phyloP scores from a whole-genome alignment of 2,888 invertebrate species.

The Drosophila kambysellisi region DNA sequence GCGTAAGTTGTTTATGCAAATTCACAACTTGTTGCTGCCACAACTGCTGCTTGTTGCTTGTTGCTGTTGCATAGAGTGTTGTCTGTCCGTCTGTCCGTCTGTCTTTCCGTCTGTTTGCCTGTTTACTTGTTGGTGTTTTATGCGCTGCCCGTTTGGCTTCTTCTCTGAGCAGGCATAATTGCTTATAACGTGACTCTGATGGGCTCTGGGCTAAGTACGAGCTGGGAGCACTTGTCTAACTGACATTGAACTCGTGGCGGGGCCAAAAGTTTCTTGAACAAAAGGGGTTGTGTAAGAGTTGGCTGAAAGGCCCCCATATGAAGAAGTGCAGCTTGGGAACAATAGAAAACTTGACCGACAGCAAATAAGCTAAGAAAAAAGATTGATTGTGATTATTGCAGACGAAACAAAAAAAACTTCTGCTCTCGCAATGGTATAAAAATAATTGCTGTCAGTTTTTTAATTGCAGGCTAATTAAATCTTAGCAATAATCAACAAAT shows the following conservation, averaged over 20 bases:
- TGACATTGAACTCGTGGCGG: constrained; percentile 66
- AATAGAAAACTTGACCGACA: not conserved
- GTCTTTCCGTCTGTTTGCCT: constrained; percentile 22
- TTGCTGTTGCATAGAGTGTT: constrained; percentile 26
- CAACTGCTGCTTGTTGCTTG: constrained; percentile 5
- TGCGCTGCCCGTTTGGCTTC: constrained; percentile 42
- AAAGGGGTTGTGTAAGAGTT: constrained; percentile 26
- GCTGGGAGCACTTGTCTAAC: constrained; percentile 60
- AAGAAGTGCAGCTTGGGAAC: constrained; percentile 5
- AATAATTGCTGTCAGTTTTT: not conserved
- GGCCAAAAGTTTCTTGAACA: not conserved
- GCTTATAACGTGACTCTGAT: constrained; percentile 72
- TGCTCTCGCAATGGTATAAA: not conserved
- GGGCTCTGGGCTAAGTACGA: constrained; percentile 40
- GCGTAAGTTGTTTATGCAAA: constrained; percentile 73
- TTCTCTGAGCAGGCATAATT: constrained; percentile 53
- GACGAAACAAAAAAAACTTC: not conserved
- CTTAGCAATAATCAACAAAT: constrained; percentile 1
- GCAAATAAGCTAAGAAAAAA: not conserved
- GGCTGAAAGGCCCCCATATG: not conserved
- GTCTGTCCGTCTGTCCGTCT: constrained; percentile 23
- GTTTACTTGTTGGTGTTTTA: constrained; percentile 53
- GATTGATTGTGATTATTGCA: not conserved
- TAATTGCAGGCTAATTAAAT: constrained; percentile 40
- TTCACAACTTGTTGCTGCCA: constrained; percentile 43